Conservation (phyloP, 2,113 vertebrate genomes). For the Halichoerus grypus region DNA sequence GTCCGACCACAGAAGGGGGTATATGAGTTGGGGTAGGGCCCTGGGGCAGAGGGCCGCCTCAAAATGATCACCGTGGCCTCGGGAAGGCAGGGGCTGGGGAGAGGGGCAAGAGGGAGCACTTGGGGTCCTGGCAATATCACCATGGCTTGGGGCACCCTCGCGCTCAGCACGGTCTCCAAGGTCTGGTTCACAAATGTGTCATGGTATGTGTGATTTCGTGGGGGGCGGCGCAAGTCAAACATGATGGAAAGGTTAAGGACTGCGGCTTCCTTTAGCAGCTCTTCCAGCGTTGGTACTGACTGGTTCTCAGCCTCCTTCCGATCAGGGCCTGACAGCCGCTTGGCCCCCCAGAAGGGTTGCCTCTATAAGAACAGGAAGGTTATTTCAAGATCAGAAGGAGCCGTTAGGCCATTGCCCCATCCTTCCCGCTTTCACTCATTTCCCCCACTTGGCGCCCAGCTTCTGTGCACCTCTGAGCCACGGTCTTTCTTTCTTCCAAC, state of each 20-base stretch:
- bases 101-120: not conserved
- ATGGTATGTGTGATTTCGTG: constrained; percentile 83
- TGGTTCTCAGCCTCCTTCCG: constrained; percentile 83
- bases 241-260: constrained; percentile 90
- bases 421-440: not conserved
- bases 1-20: not conserved
- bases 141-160: constrained; percentile 74
- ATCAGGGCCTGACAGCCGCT: constrained; percentile 86
- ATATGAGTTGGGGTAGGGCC: not conserved
- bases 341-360: constrained; percentile 89
- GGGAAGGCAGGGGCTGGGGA: not conserved
- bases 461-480: not conserved
- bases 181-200: constrained; percentile 86
- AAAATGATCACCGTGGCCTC: constrained; percentile 83
- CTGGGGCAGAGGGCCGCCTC: not conserved
- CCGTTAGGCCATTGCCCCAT: not conserved
- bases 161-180: constrained; percentile 48
- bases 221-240: constrained; percentile 92
- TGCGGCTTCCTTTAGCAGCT: constrained; percentile 87
- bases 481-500: constrained; percentile 30
- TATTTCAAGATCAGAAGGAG: constrained; percentile 49
- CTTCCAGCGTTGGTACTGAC: constrained; percentile 87
- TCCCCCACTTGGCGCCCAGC: not conserved
- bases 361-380: constrained; percentile 84
- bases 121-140: constrained; percentile 65